phyloP scores from a whole-genome alignment of 2,113 vertebrate genomes.

The Coptodon bakossiorum region DNA sequence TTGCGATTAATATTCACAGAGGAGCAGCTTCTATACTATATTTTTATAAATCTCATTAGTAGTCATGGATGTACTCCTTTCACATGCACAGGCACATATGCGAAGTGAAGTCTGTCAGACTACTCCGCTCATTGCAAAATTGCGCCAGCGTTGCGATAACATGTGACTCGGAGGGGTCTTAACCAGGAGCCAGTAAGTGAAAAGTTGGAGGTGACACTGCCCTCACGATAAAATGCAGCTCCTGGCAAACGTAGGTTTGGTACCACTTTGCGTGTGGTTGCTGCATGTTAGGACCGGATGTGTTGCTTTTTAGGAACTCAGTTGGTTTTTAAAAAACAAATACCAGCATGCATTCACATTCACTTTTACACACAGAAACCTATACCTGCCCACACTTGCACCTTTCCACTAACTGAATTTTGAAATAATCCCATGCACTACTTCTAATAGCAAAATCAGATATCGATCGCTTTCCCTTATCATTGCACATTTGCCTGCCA shows the following conservation, averaged over 20 bases:
- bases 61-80: background rate
- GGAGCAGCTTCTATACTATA: background rate
- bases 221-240: background rate
- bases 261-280: background rate
- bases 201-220: background rate
- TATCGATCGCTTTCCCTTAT: constrained; percentile 32
- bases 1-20: background rate
- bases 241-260: background rate
- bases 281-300: background rate
- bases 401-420: background rate
- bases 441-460: constrained; percentile 7
- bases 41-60: background rate
- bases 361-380: background rate
- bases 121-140: background rate
- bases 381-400: background rate
- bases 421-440: background rate
- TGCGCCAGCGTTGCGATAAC: rapidly evolving
- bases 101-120: background rate
- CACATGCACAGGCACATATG: background rate
- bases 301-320: background rate
- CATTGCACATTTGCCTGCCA: constrained; percentile 3
- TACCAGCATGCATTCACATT: background rate
- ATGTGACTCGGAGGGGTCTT: background rate
- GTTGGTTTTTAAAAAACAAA: background rate
- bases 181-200: background rate